Evolutionary conservation across 2,113 vertebrate species (phyloP).

Genomic region (Sturnira hondurensis): DNA sequence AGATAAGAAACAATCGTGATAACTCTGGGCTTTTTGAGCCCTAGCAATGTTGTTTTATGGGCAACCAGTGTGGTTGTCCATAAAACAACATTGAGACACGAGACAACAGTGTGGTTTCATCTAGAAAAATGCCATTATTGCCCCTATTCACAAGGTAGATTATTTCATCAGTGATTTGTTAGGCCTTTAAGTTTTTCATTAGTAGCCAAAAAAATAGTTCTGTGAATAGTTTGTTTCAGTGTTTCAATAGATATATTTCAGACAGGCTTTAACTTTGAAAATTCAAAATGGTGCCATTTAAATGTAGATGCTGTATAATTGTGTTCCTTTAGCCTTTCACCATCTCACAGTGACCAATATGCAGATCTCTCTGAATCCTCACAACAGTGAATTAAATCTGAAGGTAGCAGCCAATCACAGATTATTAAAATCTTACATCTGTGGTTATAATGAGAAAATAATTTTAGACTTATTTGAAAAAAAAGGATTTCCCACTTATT

Average conservation of each 20-base stretch:
- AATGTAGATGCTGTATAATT: not conserved
- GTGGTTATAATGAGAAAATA: not conserved
- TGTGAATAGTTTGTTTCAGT: slow-evolving; percentile 18
- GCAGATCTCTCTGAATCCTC: not conserved
- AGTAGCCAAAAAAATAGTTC: not conserved
- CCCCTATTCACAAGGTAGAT: not conserved
- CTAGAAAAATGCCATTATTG: not conserved
- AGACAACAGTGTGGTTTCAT: not conserved
- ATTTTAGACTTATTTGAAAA: slow-evolving; percentile 8
- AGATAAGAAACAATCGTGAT: not conserved
- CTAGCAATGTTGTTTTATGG: not conserved
- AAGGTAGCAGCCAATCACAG: not conserved
- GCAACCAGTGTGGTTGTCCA: no score
- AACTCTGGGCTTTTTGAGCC: not conserved
- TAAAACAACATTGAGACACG: no score
- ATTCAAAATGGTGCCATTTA: not conserved
- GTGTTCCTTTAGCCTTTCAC: not conserved
- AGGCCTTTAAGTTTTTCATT: not conserved
- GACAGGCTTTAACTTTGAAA: not conserved
- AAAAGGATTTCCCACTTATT: not conserved
- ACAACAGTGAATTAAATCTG: not conserved
- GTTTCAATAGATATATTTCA: not conserved
- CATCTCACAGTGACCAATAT: not conserved
- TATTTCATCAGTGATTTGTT: not conserved
- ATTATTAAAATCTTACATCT: slow-evolving; percentile 17